Conservation (phyloP, 2,888 invertebrate species). For the Ophion obscuratus region DNA sequence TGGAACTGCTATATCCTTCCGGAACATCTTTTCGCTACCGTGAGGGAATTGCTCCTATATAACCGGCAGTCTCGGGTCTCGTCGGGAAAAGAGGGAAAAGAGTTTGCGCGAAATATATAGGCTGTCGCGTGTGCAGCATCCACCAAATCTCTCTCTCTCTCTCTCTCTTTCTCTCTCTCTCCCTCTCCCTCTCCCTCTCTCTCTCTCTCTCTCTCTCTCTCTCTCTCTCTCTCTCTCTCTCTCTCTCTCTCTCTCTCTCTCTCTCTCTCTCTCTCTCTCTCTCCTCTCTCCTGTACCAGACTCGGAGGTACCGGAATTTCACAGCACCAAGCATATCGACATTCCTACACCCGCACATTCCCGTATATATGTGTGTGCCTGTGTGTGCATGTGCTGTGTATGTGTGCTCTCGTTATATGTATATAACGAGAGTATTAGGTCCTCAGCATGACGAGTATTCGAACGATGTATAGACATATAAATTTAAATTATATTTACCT, state of each 20-base stretch:
- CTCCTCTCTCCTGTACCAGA: not conserved
- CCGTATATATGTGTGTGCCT: not conserved
- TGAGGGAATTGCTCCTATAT: conserved; percentile 58
- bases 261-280: not conserved
- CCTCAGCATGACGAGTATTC: not conserved
- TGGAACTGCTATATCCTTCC: conserved; percentile 58
- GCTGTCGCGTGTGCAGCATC: conserved; percentile 28
- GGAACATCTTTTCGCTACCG: conserved; percentile 59
- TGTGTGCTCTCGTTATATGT: too few relatives aligned
- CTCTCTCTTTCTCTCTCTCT: not conserved
- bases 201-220: conserved; percentile 14
- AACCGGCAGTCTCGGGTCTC: conserved; percentile 48
- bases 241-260: conserved; percentile 18
- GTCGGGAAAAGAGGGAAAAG: conserved; percentile 43
- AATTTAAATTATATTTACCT: conserved; percentile 77
- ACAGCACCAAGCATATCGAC: not conserved
- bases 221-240: not conserved
- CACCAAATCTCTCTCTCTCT: conserved; percentile 31
- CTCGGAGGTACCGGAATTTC: conserved; percentile 15
- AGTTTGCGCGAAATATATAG: conserved; percentile 40
- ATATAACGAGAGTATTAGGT: not conserved
- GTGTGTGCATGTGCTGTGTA: too few relatives aligned
- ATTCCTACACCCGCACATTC: not conserved
- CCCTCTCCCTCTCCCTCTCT: not conserved
- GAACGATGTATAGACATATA: conserved; percentile 14